Evolutionary conservation across 1,140 invertebrate genomes (phyloP), one percentile per base, ranked within the genome.

Genomic region (Eufriesea mexicana): DNA sequence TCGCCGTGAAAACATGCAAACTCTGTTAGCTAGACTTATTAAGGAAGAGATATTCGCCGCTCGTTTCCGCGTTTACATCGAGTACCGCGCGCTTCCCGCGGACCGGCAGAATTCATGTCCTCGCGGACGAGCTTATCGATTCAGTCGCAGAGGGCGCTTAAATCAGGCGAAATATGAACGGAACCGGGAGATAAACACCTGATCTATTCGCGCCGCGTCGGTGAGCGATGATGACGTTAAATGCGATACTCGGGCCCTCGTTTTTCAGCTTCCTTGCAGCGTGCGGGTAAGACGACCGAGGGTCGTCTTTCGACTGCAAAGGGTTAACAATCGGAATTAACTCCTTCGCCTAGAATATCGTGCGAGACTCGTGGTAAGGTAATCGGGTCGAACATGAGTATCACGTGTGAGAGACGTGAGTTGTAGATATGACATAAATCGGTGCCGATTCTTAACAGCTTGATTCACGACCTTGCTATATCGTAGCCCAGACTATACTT

Each of bases 21-120:
- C 84, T 83, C 79, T 51, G 79, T 82, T 78, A 55, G 74, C 2
- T 28, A 55, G 64, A 73, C 80, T 86, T 86, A 85, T 73, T 86
- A 80, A 80, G 77, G 66, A 77, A 77, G 78, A 85, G 84, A 82
- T 86, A 86, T 70, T 70, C 70, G 67, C 42, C 54, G 67, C 35
- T 71, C 35, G 73, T 85, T 86, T 86, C 84, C 85, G 84, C 67
- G 84, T 80, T 85, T 76, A 61, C 54, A 75, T 81, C 49, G 72
- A 75, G 80, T 61, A 18, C 28, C 49, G 51, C 51, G 71, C 14
- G 5, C 9, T 7, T 51, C 5, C 57, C 23, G 61, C 25, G 62
- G 42, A 61, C 7, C 10, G 42, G 75, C 62, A 18, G 66, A 62
- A 64, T 80, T 64, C 57, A 80, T 74, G 70, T 54, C 28, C 47